Percentiles rank a stretch among this genome's conserved stretches.
Evolutionary conservation across 2,113 vertebrate species (phyloP).

Genomic region (Hydropotes inermis): DNA sequence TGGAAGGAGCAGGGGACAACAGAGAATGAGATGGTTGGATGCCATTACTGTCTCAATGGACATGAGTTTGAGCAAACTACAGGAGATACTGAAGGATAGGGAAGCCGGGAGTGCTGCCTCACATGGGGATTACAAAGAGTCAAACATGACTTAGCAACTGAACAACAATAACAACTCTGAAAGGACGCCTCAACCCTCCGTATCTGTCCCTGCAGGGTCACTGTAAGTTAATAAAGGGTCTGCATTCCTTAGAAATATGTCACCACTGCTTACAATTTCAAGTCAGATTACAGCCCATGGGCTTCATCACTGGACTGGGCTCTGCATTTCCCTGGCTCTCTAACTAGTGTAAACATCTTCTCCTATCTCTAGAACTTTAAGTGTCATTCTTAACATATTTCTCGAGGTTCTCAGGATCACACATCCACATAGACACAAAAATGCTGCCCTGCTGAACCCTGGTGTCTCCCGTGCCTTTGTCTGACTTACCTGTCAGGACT

Average conservation of each 20-base stretch:
- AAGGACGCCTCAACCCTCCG: neutral
- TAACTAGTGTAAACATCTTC: neutral
- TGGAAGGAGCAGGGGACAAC: fast-evolving
- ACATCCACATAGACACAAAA: neutral
- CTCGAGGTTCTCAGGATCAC: neutral
- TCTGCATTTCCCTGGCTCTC: neutral
- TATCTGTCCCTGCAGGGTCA: neutral
- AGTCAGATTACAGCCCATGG: neutral
- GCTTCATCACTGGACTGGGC: neutral
- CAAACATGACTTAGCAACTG: neutral
- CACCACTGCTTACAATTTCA: neutral
- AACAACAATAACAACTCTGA: neutral
- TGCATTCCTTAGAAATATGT: neutral
- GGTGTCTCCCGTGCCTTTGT: neutral
- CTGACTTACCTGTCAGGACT: neutral
- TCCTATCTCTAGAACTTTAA: neutral
- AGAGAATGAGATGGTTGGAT: neutral
- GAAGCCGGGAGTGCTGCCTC: neutral
- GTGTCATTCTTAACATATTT: neutral
- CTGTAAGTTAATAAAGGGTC: neutral
- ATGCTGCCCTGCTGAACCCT: neutral
- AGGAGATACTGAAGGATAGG: neutral
- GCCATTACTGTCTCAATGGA: neutral
- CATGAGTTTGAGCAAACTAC: neutral
- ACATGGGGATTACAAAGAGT: neutral